Evolutionary conservation across 2,888 invertebrate species (phyloP).

Genomic region (Heliconius cydno): DNA sequence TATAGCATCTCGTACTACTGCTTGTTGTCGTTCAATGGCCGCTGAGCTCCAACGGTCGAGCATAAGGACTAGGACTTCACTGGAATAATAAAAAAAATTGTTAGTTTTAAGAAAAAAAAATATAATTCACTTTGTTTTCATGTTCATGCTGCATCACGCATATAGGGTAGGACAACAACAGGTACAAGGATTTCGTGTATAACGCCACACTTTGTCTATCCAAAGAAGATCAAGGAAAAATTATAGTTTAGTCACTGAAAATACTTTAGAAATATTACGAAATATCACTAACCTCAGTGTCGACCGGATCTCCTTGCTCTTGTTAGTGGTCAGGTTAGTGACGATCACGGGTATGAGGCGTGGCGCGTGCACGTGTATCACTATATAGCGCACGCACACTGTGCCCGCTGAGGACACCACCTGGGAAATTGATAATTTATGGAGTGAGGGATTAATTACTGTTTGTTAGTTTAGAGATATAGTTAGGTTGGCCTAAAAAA

Average conservation of each 20-base stretch:
- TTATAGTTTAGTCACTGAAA: too few species aligned
- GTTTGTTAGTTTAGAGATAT: too few species aligned
- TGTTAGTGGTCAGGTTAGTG: slow-evolving; percentile 89
- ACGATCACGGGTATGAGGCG: slow-evolving; percentile 91
- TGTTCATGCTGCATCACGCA: too few species aligned
- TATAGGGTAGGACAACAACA: too few species aligned
- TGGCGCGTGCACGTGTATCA: slow-evolving; percentile 91
- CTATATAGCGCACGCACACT: slow-evolving; percentile 93
- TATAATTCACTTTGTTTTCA: too few species aligned
- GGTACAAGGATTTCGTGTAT: too few species aligned
- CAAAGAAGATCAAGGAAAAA: too few species aligned
- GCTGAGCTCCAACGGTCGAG: slow-evolving; percentile 94
- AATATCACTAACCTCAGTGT: slow-evolving; percentile 77
- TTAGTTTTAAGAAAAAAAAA: too few species aligned
- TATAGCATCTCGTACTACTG: slow-evolving; percentile 91
- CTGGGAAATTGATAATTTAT: slow-evolving; percentile 63
- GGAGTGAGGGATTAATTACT: too few species aligned
- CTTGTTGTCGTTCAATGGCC: slow-evolving; percentile 91
- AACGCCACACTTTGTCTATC: too few species aligned
- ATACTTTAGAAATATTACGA: too few species aligned
- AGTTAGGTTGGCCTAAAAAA: too few species aligned
- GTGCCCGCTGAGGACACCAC: slow-evolving; percentile 95
- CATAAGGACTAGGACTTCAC: slow-evolving; percentile 92
- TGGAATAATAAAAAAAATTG: slow-evolving; percentile 59
- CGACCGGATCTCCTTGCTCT: slow-evolving; percentile 95